Evolutionary conservation across 2,797 vertebrate species (phyloP), one percentile per base, ranked within the genome.

Genomic region (Miichthys miiuy): DNA sequence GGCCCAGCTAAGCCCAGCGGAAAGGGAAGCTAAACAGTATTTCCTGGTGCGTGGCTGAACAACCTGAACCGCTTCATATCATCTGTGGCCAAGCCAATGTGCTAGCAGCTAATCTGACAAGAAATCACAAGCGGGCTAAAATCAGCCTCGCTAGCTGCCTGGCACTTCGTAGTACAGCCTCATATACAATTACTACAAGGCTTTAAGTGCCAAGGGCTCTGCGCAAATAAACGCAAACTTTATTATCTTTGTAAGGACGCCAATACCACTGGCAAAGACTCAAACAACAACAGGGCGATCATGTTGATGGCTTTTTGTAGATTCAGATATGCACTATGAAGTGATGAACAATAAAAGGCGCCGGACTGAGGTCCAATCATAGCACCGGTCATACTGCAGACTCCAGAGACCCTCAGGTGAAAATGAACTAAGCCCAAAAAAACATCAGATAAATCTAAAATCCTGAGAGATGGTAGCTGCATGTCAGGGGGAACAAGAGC

Each of bases 71-170:
- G 9, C 47, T 74, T 65, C 13, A 62, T 64, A 71, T 74, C 23
- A 63, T 68, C 71, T 67, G 63, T 51, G 65, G 68, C 60, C 30
- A 72, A 52, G 48, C 60, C 73, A 62, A 70, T 65, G 27, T 54
- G 52, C 44, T 50, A 77, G 72, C 67, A 71, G 34, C 27, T 75
- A 76, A 82, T 79, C 67, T 72, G 41, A 83, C 58, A 75, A 72
- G 65, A 67, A 73, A 74, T 75, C 62, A 58, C 23, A 34, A 66
- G 30, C 14, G 12, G 67, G 55, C 34, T 63, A 48, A 68, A 77
- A 66, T 62, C 20, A 21, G 48, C 27, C 62, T 41, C 11, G 64
- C 66, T 50, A 16, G 68, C 51, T 62, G 55, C 27, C 46, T 73
- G 64, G 67, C 46, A 60, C n/a, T 25, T 68, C 3, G 2, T 50